These are phyloP conservation scores for Lutraria lutraria DNA, from an alignment of 2,888 invertebrate species.

Conservation along the genomic window DNA sequence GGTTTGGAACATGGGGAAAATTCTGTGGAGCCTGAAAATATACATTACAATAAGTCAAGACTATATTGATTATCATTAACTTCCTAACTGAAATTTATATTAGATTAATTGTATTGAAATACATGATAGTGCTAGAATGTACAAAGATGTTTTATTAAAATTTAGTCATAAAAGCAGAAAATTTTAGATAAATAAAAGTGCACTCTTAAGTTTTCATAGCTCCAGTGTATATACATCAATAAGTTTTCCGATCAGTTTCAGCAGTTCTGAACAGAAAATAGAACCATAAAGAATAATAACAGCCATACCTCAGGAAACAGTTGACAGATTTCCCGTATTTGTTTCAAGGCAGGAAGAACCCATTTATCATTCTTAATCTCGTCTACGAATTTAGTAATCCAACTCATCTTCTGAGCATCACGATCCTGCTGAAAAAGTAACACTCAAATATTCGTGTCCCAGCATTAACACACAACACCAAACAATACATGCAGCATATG, in stretches of 20 bases:
- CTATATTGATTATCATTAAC: too few species aligned
- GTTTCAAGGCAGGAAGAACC: constrained; percentile 97
- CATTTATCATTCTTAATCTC: constrained; percentile 93
- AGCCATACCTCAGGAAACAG: constrained; percentile 91
- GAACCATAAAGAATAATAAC: background rate
- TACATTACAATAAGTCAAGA: background rate
- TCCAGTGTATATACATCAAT: too few species aligned
- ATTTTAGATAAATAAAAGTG: too few species aligned
- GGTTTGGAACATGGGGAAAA: constrained; percentile 84
- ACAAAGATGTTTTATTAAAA: too few species aligned
- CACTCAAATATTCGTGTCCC: constrained; percentile 22
- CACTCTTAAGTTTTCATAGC: too few species aligned
- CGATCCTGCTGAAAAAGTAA: constrained; percentile 89
- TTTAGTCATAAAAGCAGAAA: too few species aligned
- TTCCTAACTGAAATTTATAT: too few species aligned
- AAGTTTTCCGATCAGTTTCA: too few species aligned
- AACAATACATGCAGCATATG: background rate
- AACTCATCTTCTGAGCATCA: constrained; percentile 97
- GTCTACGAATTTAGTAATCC: constrained; percentile 98
- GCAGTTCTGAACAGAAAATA: background rate
- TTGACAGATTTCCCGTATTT: constrained; percentile 97
- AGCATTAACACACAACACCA: background rate
- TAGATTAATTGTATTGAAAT: too few species aligned
- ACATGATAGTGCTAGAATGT: too few species aligned
- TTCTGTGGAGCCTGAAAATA: constrained; percentile 85